A percentile compares a stretch with the other conserved stretches of the same genome.
Evolutionary conservation across 64 coral and sea anemone genomes (phyloP).

Genomic region (Montipora sp.): DNA sequence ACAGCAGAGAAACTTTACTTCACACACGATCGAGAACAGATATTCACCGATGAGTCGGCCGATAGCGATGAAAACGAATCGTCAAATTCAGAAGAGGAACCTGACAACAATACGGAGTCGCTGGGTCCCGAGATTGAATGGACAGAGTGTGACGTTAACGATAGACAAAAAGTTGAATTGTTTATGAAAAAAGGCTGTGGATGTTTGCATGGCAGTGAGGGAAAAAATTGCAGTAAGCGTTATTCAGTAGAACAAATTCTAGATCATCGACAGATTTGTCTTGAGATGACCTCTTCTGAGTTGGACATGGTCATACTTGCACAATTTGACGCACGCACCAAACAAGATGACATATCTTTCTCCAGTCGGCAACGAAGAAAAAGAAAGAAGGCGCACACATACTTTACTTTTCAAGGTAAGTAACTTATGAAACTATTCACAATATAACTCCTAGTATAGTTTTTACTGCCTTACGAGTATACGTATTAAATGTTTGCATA

Average conservation of each 20-base stretch:
- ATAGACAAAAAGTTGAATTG: not conserved
- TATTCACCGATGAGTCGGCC: not conserved
- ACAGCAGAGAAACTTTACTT: not conserved
- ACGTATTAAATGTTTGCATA: too few relatives aligned
- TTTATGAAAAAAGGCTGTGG: not conserved
- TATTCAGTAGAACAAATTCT: constrained; percentile 5
- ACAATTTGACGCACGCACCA: constrained; percentile 5
- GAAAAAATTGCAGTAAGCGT: constrained; percentile 4
- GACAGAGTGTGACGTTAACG: not conserved
- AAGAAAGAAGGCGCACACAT: not conserved
- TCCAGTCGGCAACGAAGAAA: constrained; percentile 3
- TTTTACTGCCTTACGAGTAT: too few relatives aligned
- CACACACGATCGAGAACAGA: not conserved
- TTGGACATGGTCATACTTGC: constrained; percentile 24
- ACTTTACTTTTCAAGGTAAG: constrained; percentile 30
- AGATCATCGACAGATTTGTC: constrained; percentile 1
- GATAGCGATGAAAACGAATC: not conserved
- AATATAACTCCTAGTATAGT: too few relatives aligned
- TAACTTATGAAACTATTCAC: too few relatives aligned
- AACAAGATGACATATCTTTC: not conserved
- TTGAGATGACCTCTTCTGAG: not conserved
- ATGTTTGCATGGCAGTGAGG: not conserved
- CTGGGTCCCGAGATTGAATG: not conserved
- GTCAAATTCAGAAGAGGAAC: not conserved
- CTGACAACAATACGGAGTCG: not conserved